phyloP scores from a whole-genome alignment of 2,888 invertebrate species.

The Sarcophaga caerulescens region DNA sequence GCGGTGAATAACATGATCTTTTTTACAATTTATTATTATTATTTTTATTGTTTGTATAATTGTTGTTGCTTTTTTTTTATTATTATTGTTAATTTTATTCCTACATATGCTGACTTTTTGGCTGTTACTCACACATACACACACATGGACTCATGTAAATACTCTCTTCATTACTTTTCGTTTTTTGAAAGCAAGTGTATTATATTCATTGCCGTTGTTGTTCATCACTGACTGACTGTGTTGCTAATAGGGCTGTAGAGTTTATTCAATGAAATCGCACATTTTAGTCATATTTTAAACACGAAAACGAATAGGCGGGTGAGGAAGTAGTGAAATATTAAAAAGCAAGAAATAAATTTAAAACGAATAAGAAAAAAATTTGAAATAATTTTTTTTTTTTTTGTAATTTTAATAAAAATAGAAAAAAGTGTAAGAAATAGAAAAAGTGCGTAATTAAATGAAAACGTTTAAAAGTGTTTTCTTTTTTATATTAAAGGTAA shows the following conservation, averaged over 20 bases:
- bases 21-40: conserved; percentile 47
- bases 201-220: conserved; percentile 7
- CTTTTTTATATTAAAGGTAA: too few species aligned
- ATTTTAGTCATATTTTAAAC: conserved; percentile 69
- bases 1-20: conserved; percentile 55
- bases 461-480: too few species aligned
- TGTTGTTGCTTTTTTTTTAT: conserved; percentile 19
- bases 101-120: not conserved
- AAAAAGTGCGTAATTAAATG: not conserved
- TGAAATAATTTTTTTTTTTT: not conserved
- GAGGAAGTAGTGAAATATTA: not conserved
- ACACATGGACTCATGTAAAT: not conserved
- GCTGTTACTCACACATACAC: conserved; percentile 34
- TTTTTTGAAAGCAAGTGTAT: not conserved
- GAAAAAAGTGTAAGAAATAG: conserved; percentile 10
- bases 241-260: conserved; percentile 64
- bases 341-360: conserved; percentile 25
- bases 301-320: conserved; percentile 66
- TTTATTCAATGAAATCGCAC: conserved; percentile 67
- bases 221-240: not conserved
- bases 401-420: not conserved
- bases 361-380: not conserved
- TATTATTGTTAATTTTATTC: not conserved
- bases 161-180: not conserved
- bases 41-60: conserved; percentile 8